Evolutionary conservation across 1,140 invertebrate species (phyloP), one percentile per base, ranked within the genome.

Genomic region (Oedothorax gibbosus): DNA sequence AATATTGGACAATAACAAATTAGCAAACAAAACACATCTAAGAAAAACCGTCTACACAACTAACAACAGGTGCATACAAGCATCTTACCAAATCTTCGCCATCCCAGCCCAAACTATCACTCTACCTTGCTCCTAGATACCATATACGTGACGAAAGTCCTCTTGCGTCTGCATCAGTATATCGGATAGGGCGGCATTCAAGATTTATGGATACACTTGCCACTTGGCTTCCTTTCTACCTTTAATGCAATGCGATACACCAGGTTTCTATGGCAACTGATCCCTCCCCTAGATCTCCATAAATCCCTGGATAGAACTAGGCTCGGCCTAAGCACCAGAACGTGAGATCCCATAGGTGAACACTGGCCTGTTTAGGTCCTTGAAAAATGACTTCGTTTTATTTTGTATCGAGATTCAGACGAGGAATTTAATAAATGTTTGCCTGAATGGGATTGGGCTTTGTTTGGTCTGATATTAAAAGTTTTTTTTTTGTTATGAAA

Each of bases 201-300:
- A 81, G 78, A 81, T 71, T 71, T 81, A 81, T 81, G 78, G 53
- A 60, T 81, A 81, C 65, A 68, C 65, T 64, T 54, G 18, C 64
- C 77, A 68, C 64, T 56, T 77, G 60, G 18, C 51, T 53, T 21
- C 78, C 7, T n/a, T 15, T 20, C 35, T 64, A 11, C n/a, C 18
- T 60, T 81, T 81, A 81, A 69, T 81, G 78, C 57, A 81, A 81
- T 81, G 51, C 78, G 66, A 81, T 81, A 81, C 66, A 68, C 78
- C n/a, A 12, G 54, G 78, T 81, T 50, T 50, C 66, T 68, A 81
- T 81, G 78, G 66, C 53, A 81, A 81, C 78, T n/a, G 10, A 50
- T 54, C 56, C 71, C 54, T 51, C 54, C 35, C 11, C 57, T 12
- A 18, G 75, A 50, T 7, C 75, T 8, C 35, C 51, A 77, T 35